These are phyloP conservation scores for Drosophila nasuta DNA, from an alignment of 1,140 invertebrate genomes.

Conservation along the genomic window DNA sequence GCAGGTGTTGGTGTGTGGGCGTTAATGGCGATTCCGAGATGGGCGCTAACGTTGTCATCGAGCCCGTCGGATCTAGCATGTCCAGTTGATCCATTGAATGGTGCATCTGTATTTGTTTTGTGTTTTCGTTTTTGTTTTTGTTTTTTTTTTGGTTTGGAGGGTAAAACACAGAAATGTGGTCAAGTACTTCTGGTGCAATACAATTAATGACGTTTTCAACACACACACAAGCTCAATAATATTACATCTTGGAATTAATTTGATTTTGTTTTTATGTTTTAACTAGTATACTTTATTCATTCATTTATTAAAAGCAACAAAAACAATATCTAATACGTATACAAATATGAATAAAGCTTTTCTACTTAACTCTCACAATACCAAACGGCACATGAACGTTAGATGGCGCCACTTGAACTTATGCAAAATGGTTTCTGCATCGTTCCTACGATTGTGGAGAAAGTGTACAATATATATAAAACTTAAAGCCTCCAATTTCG, in stretches of 20 bases:
- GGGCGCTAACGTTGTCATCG: conserved; percentile 94
- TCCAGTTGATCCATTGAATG: conserved; percentile 97
- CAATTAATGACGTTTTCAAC: neutral
- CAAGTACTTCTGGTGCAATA: neutral
- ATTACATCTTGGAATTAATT: neutral
- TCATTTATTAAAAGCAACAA: neutral
- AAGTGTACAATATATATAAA: too few relatives aligned
- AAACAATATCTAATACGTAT: too few relatives aligned
- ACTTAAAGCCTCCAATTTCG: too few relatives aligned
- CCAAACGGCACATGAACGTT: neutral
- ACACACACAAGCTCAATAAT: neutral
- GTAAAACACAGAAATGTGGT: conserved; percentile 1
- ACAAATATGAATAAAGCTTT: too few relatives aligned
- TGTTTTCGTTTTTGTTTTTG: neutral
- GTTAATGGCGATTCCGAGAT: conserved; percentile 90
- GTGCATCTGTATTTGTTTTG: conserved; percentile 70
- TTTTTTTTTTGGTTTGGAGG: neutral
- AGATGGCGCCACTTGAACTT: conserved; percentile 4
- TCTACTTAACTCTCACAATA: too few relatives aligned
- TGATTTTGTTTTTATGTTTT: too few relatives aligned
- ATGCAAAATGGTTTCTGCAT: too few relatives aligned
- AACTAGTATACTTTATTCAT: too few relatives aligned
- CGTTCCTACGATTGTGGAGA: too few relatives aligned
- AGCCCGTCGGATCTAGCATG: conserved; percentile 95
- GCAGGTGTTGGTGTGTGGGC: conserved; percentile 89